Conservation (phyloP, 2,113 vertebrate genomes). For the Pollimyrus isidori region DNA sequence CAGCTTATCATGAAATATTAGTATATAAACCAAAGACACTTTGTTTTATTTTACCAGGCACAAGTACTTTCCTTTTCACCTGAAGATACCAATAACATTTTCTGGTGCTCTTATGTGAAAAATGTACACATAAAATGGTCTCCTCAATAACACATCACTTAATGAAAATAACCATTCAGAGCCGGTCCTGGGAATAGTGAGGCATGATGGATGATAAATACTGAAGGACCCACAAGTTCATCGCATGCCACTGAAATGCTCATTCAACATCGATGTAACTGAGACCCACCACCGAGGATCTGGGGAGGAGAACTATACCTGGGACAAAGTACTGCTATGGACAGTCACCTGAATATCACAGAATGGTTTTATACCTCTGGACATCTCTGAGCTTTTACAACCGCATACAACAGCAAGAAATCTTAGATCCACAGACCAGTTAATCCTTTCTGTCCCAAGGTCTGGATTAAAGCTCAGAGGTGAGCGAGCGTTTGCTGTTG, state of each 20-base stretch:
- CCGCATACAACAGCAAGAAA: no score
- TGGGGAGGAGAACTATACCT: background rate
- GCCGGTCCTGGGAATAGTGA: background rate
- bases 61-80: background rate
- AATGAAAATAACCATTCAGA: background rate
- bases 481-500: no score
- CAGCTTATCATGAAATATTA: background rate
- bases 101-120: background rate
- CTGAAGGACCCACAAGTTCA: background rate
- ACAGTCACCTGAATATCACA: background rate
- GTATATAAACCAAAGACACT: background rate
- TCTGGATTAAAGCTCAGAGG: no score
- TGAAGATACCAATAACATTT: background rate
- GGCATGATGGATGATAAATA: background rate
- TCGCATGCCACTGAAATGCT: background rate
- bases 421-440: no score
- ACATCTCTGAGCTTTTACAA: no score
- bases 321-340: background rate
- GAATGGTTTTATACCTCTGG: no score
- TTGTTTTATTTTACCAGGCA: background rate
- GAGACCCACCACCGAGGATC: background rate
- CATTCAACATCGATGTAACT: background rate
- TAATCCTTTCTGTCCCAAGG: no score
- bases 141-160: background rate
- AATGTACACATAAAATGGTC: background rate